These are phyloP conservation scores for Neogobius melanostomus DNA, from an alignment of 2,113 vertebrate species.

Conservation along the genomic window DNA sequence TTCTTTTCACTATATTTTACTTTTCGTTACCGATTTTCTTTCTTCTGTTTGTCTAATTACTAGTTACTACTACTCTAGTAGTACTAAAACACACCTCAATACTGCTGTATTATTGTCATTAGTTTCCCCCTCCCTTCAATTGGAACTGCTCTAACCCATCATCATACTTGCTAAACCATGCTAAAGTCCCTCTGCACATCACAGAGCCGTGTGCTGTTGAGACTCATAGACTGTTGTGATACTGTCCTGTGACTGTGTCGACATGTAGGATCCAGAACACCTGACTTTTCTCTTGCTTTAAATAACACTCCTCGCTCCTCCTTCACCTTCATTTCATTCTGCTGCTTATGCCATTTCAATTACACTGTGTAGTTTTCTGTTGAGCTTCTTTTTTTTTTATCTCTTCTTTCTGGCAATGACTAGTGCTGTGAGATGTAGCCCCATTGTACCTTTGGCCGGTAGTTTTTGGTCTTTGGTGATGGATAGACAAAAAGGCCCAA, in stretches of 20 bases:
- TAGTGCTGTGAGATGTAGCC: not conserved
- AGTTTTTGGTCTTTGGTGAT: constrained; percentile 9
- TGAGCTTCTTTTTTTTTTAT: not conserved
- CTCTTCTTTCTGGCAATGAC: not conserved
- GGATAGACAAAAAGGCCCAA: not conserved
- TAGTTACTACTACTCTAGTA: not conserved
- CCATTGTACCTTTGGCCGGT: not conserved
- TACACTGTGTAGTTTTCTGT: not conserved
- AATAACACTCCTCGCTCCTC: constrained; percentile 35
- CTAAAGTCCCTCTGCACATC: constrained; percentile 16
- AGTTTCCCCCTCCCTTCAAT: not conserved
- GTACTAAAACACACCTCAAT: not conserved
- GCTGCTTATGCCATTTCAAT: constrained; percentile 32
- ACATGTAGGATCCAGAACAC: constrained; percentile 76
- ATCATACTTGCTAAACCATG: not conserved
- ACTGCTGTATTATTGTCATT: not conserved
- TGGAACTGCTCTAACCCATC: not conserved
- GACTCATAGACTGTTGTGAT: constrained; percentile 15
- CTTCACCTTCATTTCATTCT: constrained; percentile 24
- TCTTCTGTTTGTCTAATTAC: not conserved
- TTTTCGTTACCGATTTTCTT: not conserved
- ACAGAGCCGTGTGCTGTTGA: constrained; percentile 12
- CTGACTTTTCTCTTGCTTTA: constrained; percentile 16
- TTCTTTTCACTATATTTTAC: constrained; percentile 3
- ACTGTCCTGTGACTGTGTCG: constrained; percentile 29